Conservation (phyloP, 2,797 vertebrate species). For the Enteromius fasciolatus region DNA sequence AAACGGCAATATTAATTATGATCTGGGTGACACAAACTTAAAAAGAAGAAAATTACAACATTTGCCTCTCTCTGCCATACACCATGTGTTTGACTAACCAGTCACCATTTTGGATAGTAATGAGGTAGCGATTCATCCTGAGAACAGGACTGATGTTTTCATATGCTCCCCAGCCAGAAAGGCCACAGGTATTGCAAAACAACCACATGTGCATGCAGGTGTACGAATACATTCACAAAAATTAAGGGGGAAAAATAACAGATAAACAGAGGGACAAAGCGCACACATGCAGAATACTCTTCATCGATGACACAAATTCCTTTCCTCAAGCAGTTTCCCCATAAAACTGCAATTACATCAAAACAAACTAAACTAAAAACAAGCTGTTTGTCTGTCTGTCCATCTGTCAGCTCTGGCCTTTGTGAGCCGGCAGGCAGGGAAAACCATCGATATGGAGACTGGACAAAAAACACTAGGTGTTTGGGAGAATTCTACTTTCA, state of each 20-base stretch:
- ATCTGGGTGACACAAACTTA: neutral
- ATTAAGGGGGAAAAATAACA: neutral
- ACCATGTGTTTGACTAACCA: conserved; percentile 77
- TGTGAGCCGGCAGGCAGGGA: conserved; percentile 84
- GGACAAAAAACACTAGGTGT: conserved; percentile 74
- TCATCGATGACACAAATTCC: neutral
- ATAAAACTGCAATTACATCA: neutral
- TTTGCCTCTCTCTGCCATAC: neutral
- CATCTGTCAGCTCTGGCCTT: conserved; percentile 68
- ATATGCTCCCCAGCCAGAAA: conserved; percentile 85
- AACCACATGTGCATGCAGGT: conserved; percentile 20
- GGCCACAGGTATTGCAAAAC: conserved; percentile 55
- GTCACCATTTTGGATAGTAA: conserved; percentile 78
- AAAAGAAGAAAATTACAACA: neutral
- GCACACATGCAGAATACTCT: neutral
- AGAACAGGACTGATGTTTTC: conserved; percentile 84
- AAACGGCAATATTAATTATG: neutral
- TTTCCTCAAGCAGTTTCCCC: neutral
- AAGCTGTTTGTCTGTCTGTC: conserved; percentile 37
- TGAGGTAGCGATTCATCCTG: conserved; percentile 88
- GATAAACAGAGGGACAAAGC: conserved; percentile 30
- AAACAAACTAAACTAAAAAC: neutral
- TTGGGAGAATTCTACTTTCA: neutral
- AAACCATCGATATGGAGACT: conserved; percentile 82
- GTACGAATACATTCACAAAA: conserved; percentile 13